A percentile compares a stretch with the other conserved stretches of the same genome.
Evolutionary conservation across 2,797 vertebrate genomes (phyloP).

Genomic region (Pangasius mekongensis): DNA sequence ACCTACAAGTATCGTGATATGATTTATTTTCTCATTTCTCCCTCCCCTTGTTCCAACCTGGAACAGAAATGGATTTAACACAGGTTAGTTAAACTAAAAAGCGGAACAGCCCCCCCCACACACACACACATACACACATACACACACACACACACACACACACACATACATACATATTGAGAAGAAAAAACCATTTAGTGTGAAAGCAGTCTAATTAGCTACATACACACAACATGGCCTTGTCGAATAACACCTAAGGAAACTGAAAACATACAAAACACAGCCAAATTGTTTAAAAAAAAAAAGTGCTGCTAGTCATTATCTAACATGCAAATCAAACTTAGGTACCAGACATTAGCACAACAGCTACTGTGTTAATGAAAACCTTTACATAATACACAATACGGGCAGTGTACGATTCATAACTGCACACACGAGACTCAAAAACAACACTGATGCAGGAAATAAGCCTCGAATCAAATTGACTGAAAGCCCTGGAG

Average conservation of each 20-base stretch:
- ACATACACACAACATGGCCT: not conserved
- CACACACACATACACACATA: no score
- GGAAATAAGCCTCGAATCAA: not conserved
- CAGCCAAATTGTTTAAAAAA: not conserved
- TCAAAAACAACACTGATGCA: not conserved
- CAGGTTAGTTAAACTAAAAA: no score
- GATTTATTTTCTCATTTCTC: not conserved
- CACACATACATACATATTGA: no score
- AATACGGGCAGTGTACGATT: not conserved
- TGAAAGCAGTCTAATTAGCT: not conserved
- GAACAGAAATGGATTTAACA: not conserved
- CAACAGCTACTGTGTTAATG: not conserved
- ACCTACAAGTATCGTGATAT: no score
- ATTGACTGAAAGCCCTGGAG: not conserved
- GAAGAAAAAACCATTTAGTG: not conserved
- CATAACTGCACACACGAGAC: not conserved
- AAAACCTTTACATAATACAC: not conserved
- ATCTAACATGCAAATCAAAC: conserved; percentile 5
- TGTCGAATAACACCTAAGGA: not conserved
- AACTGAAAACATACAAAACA: not conserved
- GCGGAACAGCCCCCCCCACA: no score
- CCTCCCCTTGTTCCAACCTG: not conserved
- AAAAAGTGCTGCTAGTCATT: not conserved
- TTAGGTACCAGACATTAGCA: no score
- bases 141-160: no score